Conservation (phyloP, 2,113 vertebrate species). For the Cynocephalus volans region DNA sequence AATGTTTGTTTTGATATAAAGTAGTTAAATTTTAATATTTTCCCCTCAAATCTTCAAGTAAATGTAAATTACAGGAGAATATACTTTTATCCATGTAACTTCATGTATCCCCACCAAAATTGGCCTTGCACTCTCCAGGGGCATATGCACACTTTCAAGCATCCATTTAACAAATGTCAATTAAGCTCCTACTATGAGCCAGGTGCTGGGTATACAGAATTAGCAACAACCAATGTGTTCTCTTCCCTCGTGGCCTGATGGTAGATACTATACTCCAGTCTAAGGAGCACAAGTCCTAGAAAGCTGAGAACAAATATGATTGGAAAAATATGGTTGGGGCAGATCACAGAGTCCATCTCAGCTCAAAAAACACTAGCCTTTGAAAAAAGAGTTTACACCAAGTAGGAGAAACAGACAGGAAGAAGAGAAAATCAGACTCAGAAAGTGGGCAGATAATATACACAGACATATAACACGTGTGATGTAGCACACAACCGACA, state of each 20-base stretch:
- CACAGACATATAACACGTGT: not conserved
- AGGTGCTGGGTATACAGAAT: not conserved
- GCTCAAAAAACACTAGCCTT: not conserved
- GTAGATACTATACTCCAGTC: not conserved
- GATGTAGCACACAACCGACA: too few species aligned
- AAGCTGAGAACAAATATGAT: not conserved
- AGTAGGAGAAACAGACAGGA: not conserved
- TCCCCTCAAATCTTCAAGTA: not conserved
- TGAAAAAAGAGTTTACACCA: not conserved
- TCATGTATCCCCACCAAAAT: not conserved
- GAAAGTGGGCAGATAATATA: not conserved
- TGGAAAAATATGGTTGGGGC: not conserved
- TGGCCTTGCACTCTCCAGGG: not conserved
- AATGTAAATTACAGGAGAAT: not conserved
- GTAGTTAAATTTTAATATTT: not conserved
- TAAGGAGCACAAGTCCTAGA: not conserved
- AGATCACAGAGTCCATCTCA: not conserved
- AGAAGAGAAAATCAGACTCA: not conserved
- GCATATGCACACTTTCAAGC: not conserved
- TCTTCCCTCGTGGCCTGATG: not conserved
- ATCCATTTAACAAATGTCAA: not conserved
- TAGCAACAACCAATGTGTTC: not conserved
- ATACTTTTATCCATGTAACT: not conserved
- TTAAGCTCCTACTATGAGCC: not conserved
- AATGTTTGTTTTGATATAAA: not conserved